Conservation (phyloP, 1,140 invertebrate genomes). For the Drosophila sechellia region DNA sequence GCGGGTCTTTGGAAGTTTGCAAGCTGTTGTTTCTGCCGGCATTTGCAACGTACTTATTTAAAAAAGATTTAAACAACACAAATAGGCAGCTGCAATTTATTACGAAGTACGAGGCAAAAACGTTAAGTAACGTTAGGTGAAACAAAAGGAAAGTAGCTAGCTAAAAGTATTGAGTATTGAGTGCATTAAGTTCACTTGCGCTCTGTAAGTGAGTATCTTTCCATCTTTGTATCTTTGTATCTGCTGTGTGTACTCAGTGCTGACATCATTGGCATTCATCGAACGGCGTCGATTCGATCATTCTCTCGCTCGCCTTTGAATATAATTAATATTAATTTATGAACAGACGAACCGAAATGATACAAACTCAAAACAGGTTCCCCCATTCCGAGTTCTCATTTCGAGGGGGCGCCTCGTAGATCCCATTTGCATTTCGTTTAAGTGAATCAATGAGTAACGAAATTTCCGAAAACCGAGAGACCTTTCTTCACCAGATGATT, state of each 20-base stretch:
- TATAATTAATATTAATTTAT: constrained; percentile 76
- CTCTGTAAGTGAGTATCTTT: constrained; percentile 11
- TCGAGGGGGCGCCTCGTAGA: constrained; percentile 8
- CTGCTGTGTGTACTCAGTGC: constrained; percentile 10
- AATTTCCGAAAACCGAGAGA: constrained; percentile 5
- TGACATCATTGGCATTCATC: constrained; percentile 67
- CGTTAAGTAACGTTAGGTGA: not conserved
- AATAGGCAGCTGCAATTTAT: not conserved
- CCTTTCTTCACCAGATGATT: not conserved
- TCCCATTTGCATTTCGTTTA: constrained; percentile 49
- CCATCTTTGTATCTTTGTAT: not conserved
- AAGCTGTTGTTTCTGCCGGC: constrained; percentile 6
- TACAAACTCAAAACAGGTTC: constrained; percentile 46
- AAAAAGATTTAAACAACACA: constrained; percentile 12
- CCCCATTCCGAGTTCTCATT: not conserved
- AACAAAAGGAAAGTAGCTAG: not conserved
- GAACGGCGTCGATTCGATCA: constrained; percentile 59
- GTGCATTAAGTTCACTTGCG: not conserved
- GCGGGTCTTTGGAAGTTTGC: constrained; percentile 20
- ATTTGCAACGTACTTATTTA: constrained; percentile 33
- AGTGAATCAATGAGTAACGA: constrained; percentile 13
- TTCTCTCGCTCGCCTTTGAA: constrained; percentile 21
- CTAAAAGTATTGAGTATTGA: constrained; percentile 1
- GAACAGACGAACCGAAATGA: constrained; percentile 15
- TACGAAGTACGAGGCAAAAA: not conserved